Evolutionary conservation across 2,888 invertebrate genomes (phyloP).

Genomic region (Aphidoletes aphidimyza): DNA sequence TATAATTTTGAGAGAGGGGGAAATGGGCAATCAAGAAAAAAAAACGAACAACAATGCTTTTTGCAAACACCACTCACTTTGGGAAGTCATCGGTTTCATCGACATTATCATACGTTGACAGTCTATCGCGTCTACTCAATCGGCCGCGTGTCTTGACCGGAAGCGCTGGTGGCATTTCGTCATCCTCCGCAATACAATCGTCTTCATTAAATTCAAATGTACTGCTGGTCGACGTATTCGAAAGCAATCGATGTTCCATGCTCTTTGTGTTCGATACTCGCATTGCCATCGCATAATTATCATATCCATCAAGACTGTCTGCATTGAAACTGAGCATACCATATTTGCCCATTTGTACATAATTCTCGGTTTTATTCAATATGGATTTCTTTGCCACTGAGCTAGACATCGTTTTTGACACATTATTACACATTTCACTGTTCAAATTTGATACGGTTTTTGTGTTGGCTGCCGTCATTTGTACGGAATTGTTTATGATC

Average conservation of each 20-base stretch:
- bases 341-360: slow-evolving; percentile 47
- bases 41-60: no score
- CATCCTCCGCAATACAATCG: neutral
- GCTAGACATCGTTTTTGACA: neutral
- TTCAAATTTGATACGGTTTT: slow-evolving; percentile 31
- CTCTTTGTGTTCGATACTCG: slow-evolving; percentile 55
- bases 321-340: slow-evolving; percentile 8
- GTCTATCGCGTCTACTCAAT: slow-evolving; percentile 69
- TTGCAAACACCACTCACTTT: slow-evolving; percentile 61
- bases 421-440: slow-evolving; percentile 2
- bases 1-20: no score
- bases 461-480: slow-evolving; percentile 2
- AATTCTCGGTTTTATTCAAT: neutral
- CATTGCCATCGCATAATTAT: neutral
- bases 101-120: slow-evolving; percentile 79
- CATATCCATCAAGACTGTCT: slow-evolving; percentile 14
- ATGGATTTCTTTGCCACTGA: slow-evolving; percentile 12
- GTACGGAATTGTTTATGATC: neutral
- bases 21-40: no score
- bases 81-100: slow-evolving; percentile 68
- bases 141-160: slow-evolving; percentile 69
- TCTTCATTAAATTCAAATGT: slow-evolving; percentile 40
- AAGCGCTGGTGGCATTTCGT: slow-evolving; percentile 70
- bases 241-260: neutral
- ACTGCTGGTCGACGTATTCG: slow-evolving; percentile 56